phyloP scores from a whole-genome alignment of 2,888 invertebrate genomes.

The Temnothorax ravouxi region DNA sequence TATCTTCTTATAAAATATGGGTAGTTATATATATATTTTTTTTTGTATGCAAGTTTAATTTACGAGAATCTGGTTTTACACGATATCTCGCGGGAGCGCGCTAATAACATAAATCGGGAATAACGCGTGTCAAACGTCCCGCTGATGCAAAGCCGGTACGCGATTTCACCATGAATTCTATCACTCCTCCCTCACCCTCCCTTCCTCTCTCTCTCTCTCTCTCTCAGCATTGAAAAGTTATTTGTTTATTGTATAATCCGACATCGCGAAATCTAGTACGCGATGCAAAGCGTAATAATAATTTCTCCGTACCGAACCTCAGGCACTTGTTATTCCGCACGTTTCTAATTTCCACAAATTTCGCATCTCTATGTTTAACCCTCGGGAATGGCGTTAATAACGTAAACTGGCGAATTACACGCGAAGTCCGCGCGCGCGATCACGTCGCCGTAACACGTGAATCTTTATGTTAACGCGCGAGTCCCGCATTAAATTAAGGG shows the following conservation, averaged over 20 bases:
- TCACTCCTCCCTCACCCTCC: neutral
- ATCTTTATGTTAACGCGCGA: constrained; percentile 26
- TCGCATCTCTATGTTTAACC: neutral
- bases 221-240: constrained; percentile 30
- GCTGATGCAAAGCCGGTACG: constrained; percentile 3
- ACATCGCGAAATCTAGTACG: neutral
- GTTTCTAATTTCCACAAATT: constrained; percentile 22
- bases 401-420: constrained; percentile 18
- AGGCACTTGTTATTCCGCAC: neutral
- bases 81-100: constrained; percentile 32
- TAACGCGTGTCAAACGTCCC: constrained; percentile 46
- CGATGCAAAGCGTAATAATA: neutral
- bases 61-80: constrained; percentile 33
- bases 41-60: constrained; percentile 26
- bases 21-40: neutral
- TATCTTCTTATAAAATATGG: constrained; percentile 32
- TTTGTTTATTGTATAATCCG: constrained; percentile 38
- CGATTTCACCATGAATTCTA: constrained; percentile 24
- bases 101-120: constrained; percentile 49
- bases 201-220: neutral
- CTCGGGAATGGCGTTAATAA: constrained; percentile 14
- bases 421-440: neutral
- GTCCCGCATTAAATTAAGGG: constrained; percentile 13
- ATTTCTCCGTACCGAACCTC: neutral
- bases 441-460: constrained; percentile 1